Evolutionary conservation across 2,797 vertebrate species (phyloP), one percentile per base, ranked within the genome.

Genomic region (Paramormyrops hopkinsi): DNA sequence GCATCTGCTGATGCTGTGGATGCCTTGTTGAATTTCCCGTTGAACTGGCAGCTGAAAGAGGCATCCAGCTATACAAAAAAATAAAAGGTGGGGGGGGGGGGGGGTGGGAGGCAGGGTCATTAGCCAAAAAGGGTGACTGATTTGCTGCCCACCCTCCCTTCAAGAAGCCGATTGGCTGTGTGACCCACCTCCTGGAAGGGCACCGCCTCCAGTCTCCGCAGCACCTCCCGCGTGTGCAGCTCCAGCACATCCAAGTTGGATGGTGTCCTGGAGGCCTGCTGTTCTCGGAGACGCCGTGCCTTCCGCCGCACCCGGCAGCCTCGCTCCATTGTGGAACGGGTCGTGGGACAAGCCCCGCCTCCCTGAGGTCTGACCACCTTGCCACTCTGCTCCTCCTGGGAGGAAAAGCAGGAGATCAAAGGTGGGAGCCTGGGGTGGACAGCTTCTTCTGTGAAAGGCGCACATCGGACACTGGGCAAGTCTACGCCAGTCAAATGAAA

Each of bases 321-420:
- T 88, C 93, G 94, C 92, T 99, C 98, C 89, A 97, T 95, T 0
- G 96, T 96, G 90, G 97, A 95, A 79, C 97, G 97, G 65, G 97
- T 97, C 90, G 95, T 93, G 91, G 96, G 95, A 95, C 97, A 98
- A 89, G 89, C 90, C 84, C 95, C 93, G 92, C 95, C 97, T 97
- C 96, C 98, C 97, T 98, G 98, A 98, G 97, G 96, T 97, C 99
- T 99, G 93, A 97, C 94, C 93, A 96, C 96, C 95, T 97, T 99
- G 65, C 94, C 93, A 50, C 95, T 96, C 91, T 98, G 98, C 93
- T 99, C 98, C 97, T 99, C 92, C 91, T 88, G 88, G 76, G 76
- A 59, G 5, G 19, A 87, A 54, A 41, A 56, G 33, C 17, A 41
- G 22, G 25, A 56, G 4, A 62, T 37, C 19, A 59, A 3, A 29